These are phyloP conservation scores for Cyphomyrus plagiostoma DNA, from an alignment of 2,113 vertebrate genomes.

Conservation along the genomic window DNA sequence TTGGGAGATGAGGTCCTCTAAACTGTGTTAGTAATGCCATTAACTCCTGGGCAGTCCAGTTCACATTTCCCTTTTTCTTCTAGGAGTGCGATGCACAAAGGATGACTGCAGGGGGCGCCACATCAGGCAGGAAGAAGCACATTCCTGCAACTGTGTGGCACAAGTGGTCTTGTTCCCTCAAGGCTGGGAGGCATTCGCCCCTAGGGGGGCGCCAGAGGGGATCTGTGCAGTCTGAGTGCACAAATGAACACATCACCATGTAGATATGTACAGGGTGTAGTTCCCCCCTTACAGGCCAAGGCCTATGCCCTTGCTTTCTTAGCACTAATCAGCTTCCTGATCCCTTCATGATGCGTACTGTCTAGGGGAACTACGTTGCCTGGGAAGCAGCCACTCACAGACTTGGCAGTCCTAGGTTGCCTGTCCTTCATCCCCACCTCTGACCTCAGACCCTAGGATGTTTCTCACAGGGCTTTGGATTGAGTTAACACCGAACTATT, in stretches of 20 bases:
- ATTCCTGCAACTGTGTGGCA: background rate
- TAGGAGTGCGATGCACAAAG: slow-evolving; percentile 38
- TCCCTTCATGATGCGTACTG: background rate
- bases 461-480: background rate
- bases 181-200: background rate
- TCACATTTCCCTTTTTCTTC: slow-evolving; percentile 12
- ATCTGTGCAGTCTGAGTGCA: background rate
- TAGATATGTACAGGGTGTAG: slow-evolving; percentile 11
- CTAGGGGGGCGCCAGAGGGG: background rate
- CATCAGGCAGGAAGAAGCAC: slow-evolving; percentile 28
- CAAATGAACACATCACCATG: background rate
- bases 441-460: background rate
- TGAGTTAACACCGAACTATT: background rate
- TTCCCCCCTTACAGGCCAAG: background rate
- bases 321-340: background rate
- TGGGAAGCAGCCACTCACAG: background rate
- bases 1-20: background rate
- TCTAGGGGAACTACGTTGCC: background rate
- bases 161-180: background rate
- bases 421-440: background rate
- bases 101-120: slow-evolving; percentile 32
- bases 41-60: background rate
- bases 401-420: background rate
- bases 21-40: background rate
- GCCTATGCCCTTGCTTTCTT: background rate